Evolutionary conservation across 2,888 invertebrate species (phyloP), one percentile per base, ranked within the genome.

Genomic region (Mechanitis mazaeus): DNA sequence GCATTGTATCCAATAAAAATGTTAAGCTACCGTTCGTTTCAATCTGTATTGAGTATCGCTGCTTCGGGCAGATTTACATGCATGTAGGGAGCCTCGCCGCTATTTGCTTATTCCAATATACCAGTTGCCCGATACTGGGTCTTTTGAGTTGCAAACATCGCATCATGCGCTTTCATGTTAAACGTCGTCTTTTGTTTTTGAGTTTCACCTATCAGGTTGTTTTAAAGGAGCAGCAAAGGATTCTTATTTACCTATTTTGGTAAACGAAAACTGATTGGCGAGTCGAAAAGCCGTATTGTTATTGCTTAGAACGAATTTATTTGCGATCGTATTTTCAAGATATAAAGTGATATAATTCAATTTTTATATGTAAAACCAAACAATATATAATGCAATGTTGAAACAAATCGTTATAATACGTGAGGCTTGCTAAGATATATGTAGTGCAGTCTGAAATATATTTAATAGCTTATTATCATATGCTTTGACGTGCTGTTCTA

Each of bases 31-130:
- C 75, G 71, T 78, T 78, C 82, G 80, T 81, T 82, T 80, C 84
- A 85, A 84, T 85, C 82, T 83, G 81, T 82, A 81, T 76, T 78
- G 76, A 75, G 76, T 79, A 81, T 80, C 75, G 78, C 69, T 70
- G 75, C 76, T 79, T 74, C 72, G 66, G 79, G 79, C 75, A 77
- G 83, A 85, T 86, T 85, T 84, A 84, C 85, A 85, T 85, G 84
- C 82, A 84, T 83, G 84, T 79, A 84, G 80, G 81, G 77, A 76
- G 76, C 47, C 50, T 67, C 65, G 66, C 70, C 74, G 78, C 77
- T 82, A 80, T 83, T 81, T 82, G 80, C 79, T 77, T 77, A 76
- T 76, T 76, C 77, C 79, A 81, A 81, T 83, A 81, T 77, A 64
- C 63, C 59, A 61, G 56, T 64, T 60, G 61, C 63, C 53, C 54